Evolutionary conservation across 2,797 vertebrate species (phyloP).

Genomic region (Dromococcyx pavoninus): DNA sequence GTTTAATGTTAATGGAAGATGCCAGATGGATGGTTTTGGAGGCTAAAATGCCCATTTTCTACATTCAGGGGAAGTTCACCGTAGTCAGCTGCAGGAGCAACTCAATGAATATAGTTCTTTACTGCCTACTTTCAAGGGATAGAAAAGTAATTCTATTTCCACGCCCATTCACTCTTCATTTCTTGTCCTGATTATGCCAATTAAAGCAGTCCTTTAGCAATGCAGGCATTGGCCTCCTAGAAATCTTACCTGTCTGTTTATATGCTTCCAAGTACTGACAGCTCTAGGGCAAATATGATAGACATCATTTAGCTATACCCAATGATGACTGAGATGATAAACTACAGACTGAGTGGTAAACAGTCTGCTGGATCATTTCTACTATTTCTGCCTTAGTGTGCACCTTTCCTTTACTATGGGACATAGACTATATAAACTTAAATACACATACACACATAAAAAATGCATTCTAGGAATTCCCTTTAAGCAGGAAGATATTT

Average conservation of each 20-base stretch:
- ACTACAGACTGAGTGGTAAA: not conserved
- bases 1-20: not conserved
- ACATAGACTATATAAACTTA: not conserved
- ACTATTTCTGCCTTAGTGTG: not conserved
- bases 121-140: not conserved
- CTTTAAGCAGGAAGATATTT: not conserved
- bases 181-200: slow-evolving; percentile 7
- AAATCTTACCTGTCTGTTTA: slow-evolving; percentile 14
- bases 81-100: not conserved
- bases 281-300: not conserved
- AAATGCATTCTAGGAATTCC: not conserved
- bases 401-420: not conserved
- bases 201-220: not conserved
- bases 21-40: not conserved
- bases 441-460: not conserved
- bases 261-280: slow-evolving; percentile 5
- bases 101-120: not conserved
- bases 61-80: not conserved
- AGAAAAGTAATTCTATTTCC: slow-evolving; percentile 5
- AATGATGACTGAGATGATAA: not conserved
- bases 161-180: slow-evolving; percentile 3
- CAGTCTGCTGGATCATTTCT: not conserved
- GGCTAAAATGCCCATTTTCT: not conserved
- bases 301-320: not conserved
- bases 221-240: not conserved